Base-by-base conservation (phyloP, 2,888 invertebrate species). In the Balanococcus diminutus region DNA sequence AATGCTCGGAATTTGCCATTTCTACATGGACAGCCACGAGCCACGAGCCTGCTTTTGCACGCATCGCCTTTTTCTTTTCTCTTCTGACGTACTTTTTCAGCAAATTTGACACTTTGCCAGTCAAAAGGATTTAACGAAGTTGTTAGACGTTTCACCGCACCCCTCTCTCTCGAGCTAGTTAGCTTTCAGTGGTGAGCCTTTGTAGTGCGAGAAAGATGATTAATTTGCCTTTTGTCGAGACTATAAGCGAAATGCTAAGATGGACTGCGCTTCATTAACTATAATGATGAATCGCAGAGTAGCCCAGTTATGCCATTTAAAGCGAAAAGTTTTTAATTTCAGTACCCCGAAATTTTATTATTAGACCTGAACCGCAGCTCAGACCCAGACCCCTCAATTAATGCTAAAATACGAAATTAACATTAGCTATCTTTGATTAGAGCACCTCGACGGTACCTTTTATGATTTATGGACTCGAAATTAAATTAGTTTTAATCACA, bases 111-210 rank as follows among this genome's bases (percentile, higher is more conserved):
- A 67, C 28, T 28, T 25, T 67, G 67, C 67, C 67, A 67, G 67
- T 67, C 67, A 67, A 67, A 67, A 67, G 67, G 67, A 67, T 67
- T 67, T 67, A 67, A 67, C 67, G 67, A 67, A 67, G 67, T 67
- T 67, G 67, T 67, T 67, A 16, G 67, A 16, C n/a, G 46, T n/a
- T n/a, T 56, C 9, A 19, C 56, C 8, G 19, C 19, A 8, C 22
- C 6, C 51, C 2, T 16, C n/a, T 1, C 51, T n/a, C 36, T n/a
- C 51, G 19, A 22, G 6, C 39, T 56, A 28, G 67, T 28, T 28
- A 16, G 67, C 67, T 67, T 67, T 67, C 28, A 67, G 67, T 67
- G 28, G 67, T 16, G 67, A 67, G 67, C 67, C 67, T 67, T 67
- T 67, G 67, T 67, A 28, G 14, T 5, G 28, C 67, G 25, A 14